phyloP scores from a whole-genome alignment of 2,113 vertebrate species.

The Nothocercus nigrocapillus region DNA sequence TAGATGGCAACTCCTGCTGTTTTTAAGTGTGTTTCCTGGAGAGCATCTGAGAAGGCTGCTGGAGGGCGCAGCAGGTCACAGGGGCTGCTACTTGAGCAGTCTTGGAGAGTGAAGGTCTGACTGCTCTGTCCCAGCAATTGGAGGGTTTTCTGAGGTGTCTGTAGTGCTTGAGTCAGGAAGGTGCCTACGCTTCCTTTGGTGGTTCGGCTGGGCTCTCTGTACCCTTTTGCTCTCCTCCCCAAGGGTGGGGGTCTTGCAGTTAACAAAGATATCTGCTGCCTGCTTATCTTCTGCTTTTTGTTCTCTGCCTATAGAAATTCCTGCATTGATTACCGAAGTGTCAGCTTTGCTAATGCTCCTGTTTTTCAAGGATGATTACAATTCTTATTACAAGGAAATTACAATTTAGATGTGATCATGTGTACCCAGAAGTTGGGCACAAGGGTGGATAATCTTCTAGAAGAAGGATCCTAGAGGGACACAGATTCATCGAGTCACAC shows the following conservation, averaged over 20 bases:
- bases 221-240: background rate
- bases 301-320: background rate
- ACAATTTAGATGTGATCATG: background rate
- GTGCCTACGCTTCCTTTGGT: background rate
- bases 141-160: background rate
- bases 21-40: background rate
- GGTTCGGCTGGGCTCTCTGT: background rate
- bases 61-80: background rate
- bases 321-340: background rate
- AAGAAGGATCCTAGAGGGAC: background rate
- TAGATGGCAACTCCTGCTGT: background rate
- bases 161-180: background rate
- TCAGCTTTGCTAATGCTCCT: background rate
- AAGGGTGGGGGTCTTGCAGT: background rate
- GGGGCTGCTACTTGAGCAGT: background rate
- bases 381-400: background rate
- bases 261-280: background rate
- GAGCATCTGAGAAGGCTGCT: accelerated
- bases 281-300: background rate
- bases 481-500: background rate
- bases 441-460: background rate
- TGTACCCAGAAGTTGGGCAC: background rate
- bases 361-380: background rate
- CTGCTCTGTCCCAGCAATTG: background rate
- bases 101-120: background rate